phyloP scores from a whole-genome alignment of 1,140 invertebrate genomes.

The Cotesia chilonis region DNA sequence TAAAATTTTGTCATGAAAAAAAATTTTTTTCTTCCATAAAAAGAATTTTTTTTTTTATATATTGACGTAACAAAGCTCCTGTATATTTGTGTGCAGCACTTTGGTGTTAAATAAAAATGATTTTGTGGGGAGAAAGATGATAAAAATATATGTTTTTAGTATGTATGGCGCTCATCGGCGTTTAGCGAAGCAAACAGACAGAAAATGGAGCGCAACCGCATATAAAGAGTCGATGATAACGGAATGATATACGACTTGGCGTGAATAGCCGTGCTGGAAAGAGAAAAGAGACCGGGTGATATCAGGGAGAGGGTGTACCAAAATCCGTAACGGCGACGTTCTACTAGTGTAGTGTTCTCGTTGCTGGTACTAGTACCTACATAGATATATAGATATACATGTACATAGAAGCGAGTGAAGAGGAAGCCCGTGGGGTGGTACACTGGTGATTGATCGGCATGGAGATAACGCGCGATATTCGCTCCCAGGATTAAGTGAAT shows the following conservation, averaged over 20 bases:
- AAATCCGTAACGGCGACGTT: not conserved
- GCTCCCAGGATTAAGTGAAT: constrained; percentile 64
- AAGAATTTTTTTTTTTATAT: too few relatives aligned
- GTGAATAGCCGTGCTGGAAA: constrained; percentile 53
- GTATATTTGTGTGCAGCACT: too few relatives aligned
- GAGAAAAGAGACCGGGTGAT: constrained; percentile 31
- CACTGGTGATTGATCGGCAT: constrained; percentile 60
- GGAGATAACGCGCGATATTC: constrained; percentile 64
- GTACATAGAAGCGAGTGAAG: constrained; percentile 27
- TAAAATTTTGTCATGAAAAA: too few relatives aligned
- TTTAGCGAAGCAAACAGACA: constrained; percentile 67
- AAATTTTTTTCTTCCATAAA: too few relatives aligned
- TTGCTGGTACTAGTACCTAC: too few relatives aligned
- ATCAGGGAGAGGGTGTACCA: not conserved
- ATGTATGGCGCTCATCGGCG: constrained; percentile 37
- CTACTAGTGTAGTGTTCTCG: too few relatives aligned
- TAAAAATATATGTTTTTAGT: too few relatives aligned
- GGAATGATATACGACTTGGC: constrained; percentile 66
- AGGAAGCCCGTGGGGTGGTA: constrained; percentile 43
- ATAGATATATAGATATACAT: not conserved
- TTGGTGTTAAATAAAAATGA: not conserved
- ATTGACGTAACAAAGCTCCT: too few relatives aligned
- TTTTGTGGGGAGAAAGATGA: too few relatives aligned
- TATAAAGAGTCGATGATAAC: constrained; percentile 69
- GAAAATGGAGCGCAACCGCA: constrained; percentile 68